Percentiles rank a stretch among this genome's conserved stretches.
Conservation (phyloP, 2,797 vertebrate species). For the Chaetophractus vellerosus region DNA sequence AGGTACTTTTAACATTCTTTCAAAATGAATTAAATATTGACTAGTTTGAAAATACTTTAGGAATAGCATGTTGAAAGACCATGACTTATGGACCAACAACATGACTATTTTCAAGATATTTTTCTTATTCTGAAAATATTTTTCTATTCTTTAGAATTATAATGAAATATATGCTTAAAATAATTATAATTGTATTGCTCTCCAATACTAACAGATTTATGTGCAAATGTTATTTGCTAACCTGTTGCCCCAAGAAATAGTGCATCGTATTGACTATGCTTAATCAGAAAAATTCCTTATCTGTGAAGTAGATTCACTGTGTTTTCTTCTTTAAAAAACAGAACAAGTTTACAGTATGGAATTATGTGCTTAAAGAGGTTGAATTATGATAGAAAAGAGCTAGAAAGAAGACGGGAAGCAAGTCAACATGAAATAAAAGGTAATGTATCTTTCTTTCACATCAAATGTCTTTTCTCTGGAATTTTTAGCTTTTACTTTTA, state of each 20-base stretch:
- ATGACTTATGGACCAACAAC: neutral
- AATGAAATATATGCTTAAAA: neutral
- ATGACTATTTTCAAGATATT: constrained; percentile 4
- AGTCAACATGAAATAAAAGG: constrained; percentile 99
- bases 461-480: neutral
- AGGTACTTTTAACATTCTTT: neutral
- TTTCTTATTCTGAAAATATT: neutral
- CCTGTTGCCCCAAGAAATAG: neutral
- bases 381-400: constrained; percentile 99
- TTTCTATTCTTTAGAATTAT: neutral
- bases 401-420: constrained; percentile 97
- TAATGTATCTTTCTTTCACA: constrained; percentile 80
- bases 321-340: constrained; percentile 87
- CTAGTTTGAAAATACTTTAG: neutral
- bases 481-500: neutral
- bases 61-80: neutral
- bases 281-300: neutral
- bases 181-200: neutral
- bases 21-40: constrained; percentile 21
- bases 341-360: constrained; percentile 99
- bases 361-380: constrained; percentile 99
- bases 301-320: constrained; percentile 52
- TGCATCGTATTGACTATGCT: neutral
- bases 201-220: neutral
- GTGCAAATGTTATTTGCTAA: constrained; percentile 14